These are phyloP conservation scores for Trichoplusia ni DNA, from an alignment of 1,140 invertebrate species.

Conservation along the genomic window DNA sequence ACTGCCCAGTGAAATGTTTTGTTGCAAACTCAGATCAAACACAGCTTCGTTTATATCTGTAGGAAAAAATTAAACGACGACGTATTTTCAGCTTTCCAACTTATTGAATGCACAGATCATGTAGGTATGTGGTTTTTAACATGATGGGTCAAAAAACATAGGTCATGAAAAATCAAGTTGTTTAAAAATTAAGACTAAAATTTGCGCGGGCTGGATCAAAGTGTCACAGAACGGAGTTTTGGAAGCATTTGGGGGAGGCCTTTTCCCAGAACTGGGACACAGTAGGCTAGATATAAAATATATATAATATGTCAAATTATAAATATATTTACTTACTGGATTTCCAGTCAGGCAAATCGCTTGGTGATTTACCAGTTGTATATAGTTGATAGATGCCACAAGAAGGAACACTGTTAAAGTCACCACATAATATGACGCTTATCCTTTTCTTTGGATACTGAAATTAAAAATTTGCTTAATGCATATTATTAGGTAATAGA, in stretches of 20 bases:
- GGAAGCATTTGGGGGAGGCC: too few relatives aligned
- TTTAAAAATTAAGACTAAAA: too few relatives aligned
- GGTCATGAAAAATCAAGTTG: too few relatives aligned
- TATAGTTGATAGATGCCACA: conserved; percentile 90
- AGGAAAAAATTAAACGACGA: too few relatives aligned
- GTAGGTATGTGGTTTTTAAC: too few relatives aligned
- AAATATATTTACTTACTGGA: conserved; percentile 85
- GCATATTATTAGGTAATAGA: too few relatives aligned
- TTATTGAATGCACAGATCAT: too few relatives aligned
- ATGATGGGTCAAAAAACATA: too few relatives aligned
- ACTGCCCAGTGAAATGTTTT: conserved; percentile 85
- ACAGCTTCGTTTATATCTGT: conserved; percentile 86
- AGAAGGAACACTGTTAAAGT: conserved; percentile 93
- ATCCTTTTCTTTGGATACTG: conserved; percentile 82
- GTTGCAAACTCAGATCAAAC: conserved; percentile 83
- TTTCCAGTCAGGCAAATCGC: conserved; percentile 87
- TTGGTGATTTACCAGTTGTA: conserved; percentile 84
- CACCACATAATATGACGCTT: conserved; percentile 89
- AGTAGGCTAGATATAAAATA: background rate
- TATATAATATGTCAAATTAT: background rate
- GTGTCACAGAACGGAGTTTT: too few relatives aligned
- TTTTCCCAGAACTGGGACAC: too few relatives aligned
- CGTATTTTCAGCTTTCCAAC: too few relatives aligned
- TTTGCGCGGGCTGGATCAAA: too few relatives aligned
- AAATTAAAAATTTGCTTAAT: conserved; percentile 45